Conservation (phyloP, 2,113 vertebrate species). For the Eclectus roratus region DNA sequence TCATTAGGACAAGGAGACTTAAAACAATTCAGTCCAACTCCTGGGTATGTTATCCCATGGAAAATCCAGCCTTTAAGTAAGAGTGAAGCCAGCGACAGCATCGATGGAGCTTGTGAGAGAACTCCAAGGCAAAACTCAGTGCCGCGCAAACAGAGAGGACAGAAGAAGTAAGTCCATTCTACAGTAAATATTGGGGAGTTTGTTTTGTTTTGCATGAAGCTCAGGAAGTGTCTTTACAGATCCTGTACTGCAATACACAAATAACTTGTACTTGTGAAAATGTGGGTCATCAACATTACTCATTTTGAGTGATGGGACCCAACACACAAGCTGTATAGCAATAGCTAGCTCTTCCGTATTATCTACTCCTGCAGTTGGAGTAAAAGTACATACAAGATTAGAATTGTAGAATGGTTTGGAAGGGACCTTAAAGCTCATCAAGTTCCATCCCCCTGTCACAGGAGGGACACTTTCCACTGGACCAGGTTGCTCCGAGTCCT, state of each 20-base stretch:
- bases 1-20: slow-evolving; percentile 93
- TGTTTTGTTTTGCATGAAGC: neutral
- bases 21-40: slow-evolving; percentile 89
- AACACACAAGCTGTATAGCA: rapidly evolving
- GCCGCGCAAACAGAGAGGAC: slow-evolving; percentile 75
- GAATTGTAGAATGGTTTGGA: neutral
- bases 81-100: slow-evolving; percentile 77
- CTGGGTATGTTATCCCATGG: slow-evolving; percentile 82
- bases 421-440: neutral
- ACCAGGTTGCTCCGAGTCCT: neutral
- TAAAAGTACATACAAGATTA: neutral
- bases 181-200: rapidly evolving
- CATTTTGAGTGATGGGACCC: neutral
- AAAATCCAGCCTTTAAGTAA: slow-evolving; percentile 82
- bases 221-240: neutral
- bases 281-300: neutral
- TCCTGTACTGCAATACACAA: neutral
- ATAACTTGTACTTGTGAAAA: neutral
- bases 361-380: rapidly evolving
- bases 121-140: slow-evolving; percentile 68
- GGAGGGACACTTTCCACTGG: neutral
- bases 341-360: neutral
- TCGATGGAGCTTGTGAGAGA: slow-evolving; percentile 76
- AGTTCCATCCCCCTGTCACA: neutral
- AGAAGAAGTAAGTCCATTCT: slow-evolving; percentile 79